phyloP scores from a whole-genome alignment of 2,888 invertebrate species.

The Cordilura impudica region DNA sequence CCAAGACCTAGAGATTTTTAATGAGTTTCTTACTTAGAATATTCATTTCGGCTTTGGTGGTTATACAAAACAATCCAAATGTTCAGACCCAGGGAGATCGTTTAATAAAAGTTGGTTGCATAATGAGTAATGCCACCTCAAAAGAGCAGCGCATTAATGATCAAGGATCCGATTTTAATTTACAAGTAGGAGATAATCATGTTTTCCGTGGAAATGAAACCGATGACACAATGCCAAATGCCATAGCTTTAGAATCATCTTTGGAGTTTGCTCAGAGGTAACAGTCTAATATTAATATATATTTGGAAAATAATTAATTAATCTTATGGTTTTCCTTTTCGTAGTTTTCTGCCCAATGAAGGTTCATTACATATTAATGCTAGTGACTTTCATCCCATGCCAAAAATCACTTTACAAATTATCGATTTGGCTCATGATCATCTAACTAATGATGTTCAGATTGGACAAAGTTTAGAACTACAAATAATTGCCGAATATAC shows the following conservation, averaged over 20 bases:
- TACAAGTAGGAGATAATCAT: slow-evolving; percentile 46
- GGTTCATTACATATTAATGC: slow-evolving; percentile 76
- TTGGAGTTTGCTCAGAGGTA: slow-evolving; percentile 80
- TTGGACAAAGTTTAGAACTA: slow-evolving; percentile 84
- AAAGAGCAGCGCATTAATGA: slow-evolving; percentile 59
- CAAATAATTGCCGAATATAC: slow-evolving; percentile 80
- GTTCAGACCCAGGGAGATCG: slow-evolving; percentile 92
- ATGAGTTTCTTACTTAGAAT: slow-evolving; percentile 80
- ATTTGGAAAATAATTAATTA: no score
- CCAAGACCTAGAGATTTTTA: neutral
- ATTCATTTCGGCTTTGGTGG: slow-evolving; percentile 86
- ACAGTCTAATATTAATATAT: no score
- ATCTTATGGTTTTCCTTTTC: slow-evolving; percentile 17
- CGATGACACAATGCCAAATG: slow-evolving; percentile 75
- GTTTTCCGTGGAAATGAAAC: slow-evolving; percentile 29
- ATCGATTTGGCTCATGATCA: slow-evolving; percentile 80
- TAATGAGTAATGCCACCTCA: slow-evolving; percentile 79
- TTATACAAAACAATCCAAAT: slow-evolving; percentile 90
- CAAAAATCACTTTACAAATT: slow-evolving; percentile 79
- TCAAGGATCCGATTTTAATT: slow-evolving; percentile 53
- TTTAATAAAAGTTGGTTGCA: slow-evolving; percentile 88
- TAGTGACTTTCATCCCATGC: slow-evolving; percentile 66
- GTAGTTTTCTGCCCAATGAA: slow-evolving; percentile 77
- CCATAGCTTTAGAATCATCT: slow-evolving; percentile 80
- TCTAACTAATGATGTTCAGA: slow-evolving; percentile 82